Percentiles rank a stretch among this genome's conserved stretches.
phyloP scores from a whole-genome alignment of 2,113 vertebrate genomes.

The Gallinago jamesoni region DNA sequence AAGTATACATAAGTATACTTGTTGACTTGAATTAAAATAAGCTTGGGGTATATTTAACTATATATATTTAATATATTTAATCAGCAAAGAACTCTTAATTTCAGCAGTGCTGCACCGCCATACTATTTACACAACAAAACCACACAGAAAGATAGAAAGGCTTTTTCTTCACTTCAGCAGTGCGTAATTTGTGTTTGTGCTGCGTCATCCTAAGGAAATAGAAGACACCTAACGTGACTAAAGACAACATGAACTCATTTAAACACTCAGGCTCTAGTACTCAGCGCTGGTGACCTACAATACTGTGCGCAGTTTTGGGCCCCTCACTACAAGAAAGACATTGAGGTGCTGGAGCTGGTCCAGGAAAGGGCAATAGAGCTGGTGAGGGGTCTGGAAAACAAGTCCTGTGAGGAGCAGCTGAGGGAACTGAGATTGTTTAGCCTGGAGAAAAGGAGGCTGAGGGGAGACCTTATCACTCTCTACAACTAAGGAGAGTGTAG shows the following conservation, averaged over 20 bases:
- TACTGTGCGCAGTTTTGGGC: not conserved
- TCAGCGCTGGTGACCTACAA: not conserved
- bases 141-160: not conserved
- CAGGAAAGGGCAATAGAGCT: not conserved
- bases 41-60: not conserved
- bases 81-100: not conserved
- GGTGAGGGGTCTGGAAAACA: not conserved
- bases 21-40: not conserved
- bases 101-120: not conserved
- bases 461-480: not conserved
- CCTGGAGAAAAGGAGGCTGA: not conserved
- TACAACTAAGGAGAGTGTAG: not conserved
- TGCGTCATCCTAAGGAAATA: not conserved
- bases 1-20: not conserved
- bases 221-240: not conserved
- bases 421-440: not conserved
- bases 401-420: rapidly evolving
- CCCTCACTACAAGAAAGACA: not conserved
- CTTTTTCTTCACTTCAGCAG: not conserved
- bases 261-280: not conserved
- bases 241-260: not conserved
- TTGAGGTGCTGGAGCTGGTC: not conserved
- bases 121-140: not conserved
- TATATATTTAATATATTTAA: not conserved
- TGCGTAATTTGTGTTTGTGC: not conserved